Conservation (phyloP, 2,888 invertebrate species). For the Litoditis marina region DNA sequence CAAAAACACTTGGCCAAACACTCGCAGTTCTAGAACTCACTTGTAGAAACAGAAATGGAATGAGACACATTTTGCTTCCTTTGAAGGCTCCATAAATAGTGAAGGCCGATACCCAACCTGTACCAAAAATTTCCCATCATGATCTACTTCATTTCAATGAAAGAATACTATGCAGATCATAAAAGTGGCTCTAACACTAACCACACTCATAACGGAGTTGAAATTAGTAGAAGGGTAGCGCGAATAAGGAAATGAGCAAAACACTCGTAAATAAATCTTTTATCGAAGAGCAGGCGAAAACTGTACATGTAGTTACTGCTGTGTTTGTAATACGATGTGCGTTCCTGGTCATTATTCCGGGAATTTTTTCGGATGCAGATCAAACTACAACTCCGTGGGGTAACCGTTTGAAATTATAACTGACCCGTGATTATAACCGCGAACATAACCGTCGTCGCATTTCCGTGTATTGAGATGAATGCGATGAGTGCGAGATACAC, state of each 20-base stretch:
- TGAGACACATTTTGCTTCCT: slow-evolving; percentile 54
- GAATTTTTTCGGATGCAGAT: too few relatives aligned
- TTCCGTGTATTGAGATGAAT: slow-evolving; percentile 43
- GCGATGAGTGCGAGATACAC: slow-evolving; percentile 39
- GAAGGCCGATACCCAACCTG: slow-evolving; percentile 40
- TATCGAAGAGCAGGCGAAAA: too few relatives aligned
- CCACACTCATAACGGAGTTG: too few relatives aligned
- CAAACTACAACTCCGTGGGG: background rate
- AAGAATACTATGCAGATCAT: too few relatives aligned
- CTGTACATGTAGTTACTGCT: too few relatives aligned
- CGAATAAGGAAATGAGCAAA: too few relatives aligned
- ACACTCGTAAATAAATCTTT: too few relatives aligned
- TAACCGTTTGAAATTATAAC: background rate
- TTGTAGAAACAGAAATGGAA: slow-evolving; percentile 54
- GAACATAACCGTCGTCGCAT: slow-evolving; percentile 49
- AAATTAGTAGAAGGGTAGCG: too few relatives aligned
- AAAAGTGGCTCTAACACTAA: too few relatives aligned
- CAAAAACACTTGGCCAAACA: too few relatives aligned
- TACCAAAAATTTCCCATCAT: background rate
- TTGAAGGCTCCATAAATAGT: slow-evolving; percentile 51
- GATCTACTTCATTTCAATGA: background rate
- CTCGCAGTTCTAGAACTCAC: slow-evolving; percentile 18
- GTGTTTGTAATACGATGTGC: too few relatives aligned
- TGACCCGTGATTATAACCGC: slow-evolving; percentile 40
- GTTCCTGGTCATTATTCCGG: too few relatives aligned